Evolutionary conservation across 2,113 vertebrate genomes (phyloP), one percentile per base, ranked within the genome.

Genomic region (Arvicanthis niloticus): DNA sequence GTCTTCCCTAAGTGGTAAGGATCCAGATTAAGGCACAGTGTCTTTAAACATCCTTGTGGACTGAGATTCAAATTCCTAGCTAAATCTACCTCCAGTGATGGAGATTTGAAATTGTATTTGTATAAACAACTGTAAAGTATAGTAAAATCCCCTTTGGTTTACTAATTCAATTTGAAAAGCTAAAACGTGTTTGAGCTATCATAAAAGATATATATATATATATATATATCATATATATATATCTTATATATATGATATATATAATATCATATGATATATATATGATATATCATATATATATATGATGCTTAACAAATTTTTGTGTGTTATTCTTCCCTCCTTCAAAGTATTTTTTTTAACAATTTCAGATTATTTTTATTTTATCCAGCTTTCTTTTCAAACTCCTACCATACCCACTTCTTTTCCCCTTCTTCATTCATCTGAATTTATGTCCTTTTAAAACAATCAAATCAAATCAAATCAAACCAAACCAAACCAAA

Each of bases 11-110:
- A 76, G 70, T 62, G 31, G 16, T 10, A n/a, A 5, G 60, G n/a
- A 65, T 95, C 80, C 0, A 87, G 37, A 68, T 78, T 17, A 58
- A 95, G 48, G 26, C 75, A 70, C 75, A 0, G 60, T 87, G 26
- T 37, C 12, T 26, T 0, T 29, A 29, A 87, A 68, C 17, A 7
- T 85, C 85, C 58, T 72, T 45, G 77, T 24, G 56, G 81, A 68
- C 62, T 95, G 91, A 86, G 26, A 40, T 70, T 96, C 22, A 34
- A 84, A 91, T 97, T 56, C 40, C 53, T 93, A 60, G 31, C 80
- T 67, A 94, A 94, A 81, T 80, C 0, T 45, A 5, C 7, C 51
- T 73, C 62, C 89, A 89, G 2, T 34, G 56, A 65, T 40, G 7
- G 26, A 58, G 93, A 53, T 91, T 89, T 85, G 86, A 60, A 95